Conservation (phyloP, 2,888 invertebrate genomes). For the Camponotus fellah region DNA sequence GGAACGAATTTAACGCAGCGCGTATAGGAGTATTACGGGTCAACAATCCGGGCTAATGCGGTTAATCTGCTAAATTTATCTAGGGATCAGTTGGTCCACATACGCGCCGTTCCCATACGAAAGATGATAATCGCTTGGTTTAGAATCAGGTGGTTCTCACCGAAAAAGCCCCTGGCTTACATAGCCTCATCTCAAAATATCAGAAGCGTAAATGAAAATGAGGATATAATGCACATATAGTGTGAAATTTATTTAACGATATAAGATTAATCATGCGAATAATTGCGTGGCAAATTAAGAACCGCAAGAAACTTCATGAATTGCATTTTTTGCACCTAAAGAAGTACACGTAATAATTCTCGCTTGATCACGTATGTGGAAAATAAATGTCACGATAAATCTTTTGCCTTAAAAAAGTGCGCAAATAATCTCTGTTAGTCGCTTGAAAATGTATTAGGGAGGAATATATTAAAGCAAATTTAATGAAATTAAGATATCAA, state of each 20-base stretch:
- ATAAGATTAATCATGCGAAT: neutral
- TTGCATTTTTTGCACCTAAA: neutral
- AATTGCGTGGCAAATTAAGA: slow-evolving; percentile 1
- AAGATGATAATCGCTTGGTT: slow-evolving; percentile 67
- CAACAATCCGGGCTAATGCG: slow-evolving; percentile 71
- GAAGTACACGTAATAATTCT: neutral
- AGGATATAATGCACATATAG: neutral
- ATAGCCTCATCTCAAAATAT: slow-evolving; percentile 24
- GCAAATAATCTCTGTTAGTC: neutral
- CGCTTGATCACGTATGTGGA: neutral
- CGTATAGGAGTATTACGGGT: slow-evolving; percentile 59
- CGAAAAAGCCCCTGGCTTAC: slow-evolving; percentile 13
- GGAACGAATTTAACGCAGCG: slow-evolving; percentile 66
- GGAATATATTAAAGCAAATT: neutral
- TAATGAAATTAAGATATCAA: neutral
- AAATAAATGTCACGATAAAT: neutral
- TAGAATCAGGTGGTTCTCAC: slow-evolving; percentile 62
- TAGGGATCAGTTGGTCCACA: slow-evolving; percentile 69
- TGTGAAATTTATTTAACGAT: neutral
- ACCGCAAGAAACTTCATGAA: neutral
- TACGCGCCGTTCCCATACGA: slow-evolving; percentile 58
- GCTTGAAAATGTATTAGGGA: neutral
- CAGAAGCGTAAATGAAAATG: neutral
- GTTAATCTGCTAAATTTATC: slow-evolving; percentile 74
- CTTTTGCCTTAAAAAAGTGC: neutral